Percentiles rank a stretch among this genome's conserved stretches.
phyloP scores from a whole-genome alignment of 2,888 invertebrate species.

The Cremastinae sp. region DNA sequence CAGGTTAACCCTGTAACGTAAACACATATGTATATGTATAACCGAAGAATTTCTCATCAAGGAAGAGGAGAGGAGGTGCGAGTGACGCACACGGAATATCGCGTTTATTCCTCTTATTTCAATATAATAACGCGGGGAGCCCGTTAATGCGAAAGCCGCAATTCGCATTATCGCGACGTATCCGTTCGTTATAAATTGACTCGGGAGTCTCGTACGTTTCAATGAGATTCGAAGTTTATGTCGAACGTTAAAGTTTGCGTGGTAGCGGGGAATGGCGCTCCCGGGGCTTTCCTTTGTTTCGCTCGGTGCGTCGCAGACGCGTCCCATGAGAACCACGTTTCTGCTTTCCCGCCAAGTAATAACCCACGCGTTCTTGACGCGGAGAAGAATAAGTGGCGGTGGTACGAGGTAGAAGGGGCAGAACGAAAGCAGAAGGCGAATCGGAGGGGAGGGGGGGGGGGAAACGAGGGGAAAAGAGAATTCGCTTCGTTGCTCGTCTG shows the following conservation, averaged over 20 bases:
- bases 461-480: constrained; percentile 45
- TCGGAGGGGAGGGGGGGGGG: constrained; percentile 51
- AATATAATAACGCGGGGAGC: constrained; percentile 2
- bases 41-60: constrained; percentile 6
- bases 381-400: constrained; percentile 35
- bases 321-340: constrained; percentile 73
- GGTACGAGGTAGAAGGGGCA: constrained; percentile 36
- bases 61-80: constrained; percentile 7
- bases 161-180: constrained; percentile 34
- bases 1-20: constrained; percentile 11
- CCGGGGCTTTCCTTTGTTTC: constrained; percentile 47
- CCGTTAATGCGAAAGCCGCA: constrained; percentile 4
- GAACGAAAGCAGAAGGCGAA: not conserved
- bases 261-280: not conserved
- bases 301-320: constrained; percentile 10
- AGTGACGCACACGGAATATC: constrained; percentile 3
- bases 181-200: constrained; percentile 4
- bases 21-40: too few species aligned
- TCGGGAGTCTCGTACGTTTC: not conserved
- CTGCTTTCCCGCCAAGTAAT: constrained; percentile 71
- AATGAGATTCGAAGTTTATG: constrained; percentile 9
- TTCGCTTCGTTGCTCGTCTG: constrained; percentile 67
- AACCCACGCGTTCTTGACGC: constrained; percentile 43
- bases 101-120: constrained; percentile 29
- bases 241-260: constrained; percentile 23